phyloP scores from a whole-genome alignment of 2,113 vertebrate genomes.

The Lonchura striata region DNA sequence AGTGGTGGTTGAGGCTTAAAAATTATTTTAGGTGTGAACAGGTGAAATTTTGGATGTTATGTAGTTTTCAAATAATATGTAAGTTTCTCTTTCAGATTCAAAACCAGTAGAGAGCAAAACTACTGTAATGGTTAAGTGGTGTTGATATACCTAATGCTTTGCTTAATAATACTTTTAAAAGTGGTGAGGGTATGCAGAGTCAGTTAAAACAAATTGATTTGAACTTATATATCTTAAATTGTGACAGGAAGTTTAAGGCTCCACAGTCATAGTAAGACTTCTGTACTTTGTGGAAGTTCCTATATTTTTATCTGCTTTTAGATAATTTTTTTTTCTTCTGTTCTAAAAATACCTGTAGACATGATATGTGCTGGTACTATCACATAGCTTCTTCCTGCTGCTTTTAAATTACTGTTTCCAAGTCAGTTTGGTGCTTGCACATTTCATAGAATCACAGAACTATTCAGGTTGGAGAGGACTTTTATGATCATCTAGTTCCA shows the following conservation, averaged over 20 bases:
- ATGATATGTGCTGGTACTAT: not conserved
- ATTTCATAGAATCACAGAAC: not conserved
- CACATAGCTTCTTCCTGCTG: not conserved
- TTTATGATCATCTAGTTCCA: not conserved
- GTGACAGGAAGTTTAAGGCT: not conserved
- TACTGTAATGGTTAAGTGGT: not conserved
- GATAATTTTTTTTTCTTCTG: not conserved
- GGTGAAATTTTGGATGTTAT: not conserved
- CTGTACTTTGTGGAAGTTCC: not conserved
- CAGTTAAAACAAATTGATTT: not conserved
- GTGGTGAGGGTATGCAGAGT: not conserved
- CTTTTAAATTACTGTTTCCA: not conserved
- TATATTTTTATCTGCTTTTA: not conserved
- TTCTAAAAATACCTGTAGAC: not conserved
- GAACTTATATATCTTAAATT: not conserved
- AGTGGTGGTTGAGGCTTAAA: not conserved
- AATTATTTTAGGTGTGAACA: not conserved
- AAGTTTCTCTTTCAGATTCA: not conserved
- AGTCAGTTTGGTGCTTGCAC: not conserved
- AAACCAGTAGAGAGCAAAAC: not conserved
- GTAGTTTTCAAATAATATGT: not conserved
- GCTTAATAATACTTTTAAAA: not conserved
- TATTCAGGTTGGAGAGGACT: not conserved
- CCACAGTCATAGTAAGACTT: slow-evolving; percentile 5
- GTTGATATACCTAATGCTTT: not conserved